A percentile compares a stretch with the other conserved stretches of the same genome.
Evolutionary conservation across 2,888 invertebrate species (phyloP).

Genomic region (Drosophila peninsularis): DNA sequence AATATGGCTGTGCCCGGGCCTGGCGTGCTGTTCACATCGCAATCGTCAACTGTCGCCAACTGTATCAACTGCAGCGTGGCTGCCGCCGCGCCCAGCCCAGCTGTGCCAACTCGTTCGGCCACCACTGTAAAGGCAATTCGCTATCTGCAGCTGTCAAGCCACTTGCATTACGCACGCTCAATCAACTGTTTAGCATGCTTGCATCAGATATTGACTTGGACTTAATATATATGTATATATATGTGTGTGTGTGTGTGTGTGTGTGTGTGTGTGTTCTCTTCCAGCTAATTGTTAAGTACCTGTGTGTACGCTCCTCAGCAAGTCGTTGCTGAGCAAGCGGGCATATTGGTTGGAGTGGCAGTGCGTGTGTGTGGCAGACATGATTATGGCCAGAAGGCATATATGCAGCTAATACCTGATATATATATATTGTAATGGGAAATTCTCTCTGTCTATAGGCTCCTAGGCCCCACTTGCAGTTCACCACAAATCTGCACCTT

Average conservation of each 20-base stretch:
- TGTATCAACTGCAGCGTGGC: conserved; percentile 27
- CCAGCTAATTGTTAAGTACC: conserved; percentile 11
- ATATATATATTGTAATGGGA: not conserved
- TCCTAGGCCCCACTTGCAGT: too few species aligned
- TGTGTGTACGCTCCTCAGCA: not conserved
- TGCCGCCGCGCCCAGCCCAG: not conserved
- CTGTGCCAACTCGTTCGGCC: conserved; percentile 18
- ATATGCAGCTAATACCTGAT: not conserved
- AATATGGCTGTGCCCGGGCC: not conserved
- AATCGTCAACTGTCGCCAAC: conserved; percentile 36
- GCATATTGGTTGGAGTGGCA: not conserved
- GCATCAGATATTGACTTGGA: too few species aligned
- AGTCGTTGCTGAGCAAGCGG: not conserved
- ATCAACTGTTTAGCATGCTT: conserved; percentile 1
- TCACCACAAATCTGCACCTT: too few species aligned
- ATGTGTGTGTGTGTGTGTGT: not conserved
- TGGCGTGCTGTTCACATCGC: not conserved
- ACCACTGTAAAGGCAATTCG: not conserved
- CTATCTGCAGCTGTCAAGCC: not conserved
- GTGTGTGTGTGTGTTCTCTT: conserved; percentile 1
- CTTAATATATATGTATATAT: not conserved
- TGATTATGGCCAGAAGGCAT: too few species aligned
- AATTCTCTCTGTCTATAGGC: too few species aligned
- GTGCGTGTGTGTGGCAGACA: not conserved
- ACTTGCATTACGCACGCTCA: not conserved